Evolutionary conservation across 2,797 vertebrate species (phyloP), one percentile per base, ranked within the genome.

Genomic region (Tamandua tetradactyla): DNA sequence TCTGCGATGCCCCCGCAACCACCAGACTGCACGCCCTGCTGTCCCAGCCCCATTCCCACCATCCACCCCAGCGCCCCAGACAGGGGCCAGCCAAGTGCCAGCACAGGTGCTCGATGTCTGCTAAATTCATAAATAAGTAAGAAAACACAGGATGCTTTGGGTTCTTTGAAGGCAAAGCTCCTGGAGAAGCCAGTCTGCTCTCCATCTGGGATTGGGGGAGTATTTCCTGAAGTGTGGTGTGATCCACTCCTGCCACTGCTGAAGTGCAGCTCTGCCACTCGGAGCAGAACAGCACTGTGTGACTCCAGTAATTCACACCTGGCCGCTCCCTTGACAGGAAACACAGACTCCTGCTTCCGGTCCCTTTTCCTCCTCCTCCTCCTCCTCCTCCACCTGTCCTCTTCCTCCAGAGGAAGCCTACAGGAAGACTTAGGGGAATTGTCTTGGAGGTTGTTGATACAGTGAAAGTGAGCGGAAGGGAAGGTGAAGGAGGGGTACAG

Each of bases 221-320:
- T 27, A 30, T 5, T 22, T 49, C 10, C 47, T 44, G 55, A 44
- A 11, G 17, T 3, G 30, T 10, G 6, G 57, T 49, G 35, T 12
- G 22, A 23, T 18, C 5, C 23, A 1, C 1, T 1, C n/a, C 0
- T 4, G 52, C 15, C 25, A 0, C 14, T 11, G 0, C 61, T 13
- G 23, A 13, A 8, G 5, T 9, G 12, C 0, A 0, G 47, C 64
- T 61, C 42, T 0, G 8, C 59, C 32, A 7, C 25, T 44, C 3
- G 4, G 78, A 20, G 47, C 18, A 42, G 47, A 74, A 47, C 47
- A 0, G n/a, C 47, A 11, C 20, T 25, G 20, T 6, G 23, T 11
- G 6, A 3, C 27, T 79, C 13, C 12, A 13, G 42, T 35, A n/a
- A 32, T 5, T 27, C 82, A 40, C 13, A 40, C 11, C 2, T 7